Evolutionary conservation across 2,797 vertebrate genomes (phyloP).

Genomic region (Strix occidentalis): DNA sequence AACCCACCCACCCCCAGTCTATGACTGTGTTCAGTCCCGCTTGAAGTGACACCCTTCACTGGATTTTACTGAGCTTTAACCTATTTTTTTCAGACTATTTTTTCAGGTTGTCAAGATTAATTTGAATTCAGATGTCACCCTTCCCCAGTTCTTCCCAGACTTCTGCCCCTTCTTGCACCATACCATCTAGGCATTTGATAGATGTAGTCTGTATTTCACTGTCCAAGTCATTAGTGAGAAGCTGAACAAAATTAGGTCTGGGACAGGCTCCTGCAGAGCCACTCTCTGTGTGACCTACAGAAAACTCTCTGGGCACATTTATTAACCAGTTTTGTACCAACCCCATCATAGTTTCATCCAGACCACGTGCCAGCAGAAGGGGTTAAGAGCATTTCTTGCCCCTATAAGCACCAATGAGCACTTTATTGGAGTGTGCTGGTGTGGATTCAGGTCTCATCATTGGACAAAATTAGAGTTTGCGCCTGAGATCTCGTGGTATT

Average conservation of each 20-base stretch:
- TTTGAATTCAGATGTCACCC: not conserved
- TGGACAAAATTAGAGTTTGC: not conserved
- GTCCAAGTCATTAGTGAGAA: not conserved
- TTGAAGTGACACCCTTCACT: not conserved
- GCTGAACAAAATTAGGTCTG: not conserved
- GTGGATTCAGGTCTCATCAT: not conserved
- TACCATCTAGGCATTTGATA: not conserved
- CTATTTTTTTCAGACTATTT: not conserved
- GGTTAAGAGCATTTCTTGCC: not conserved
- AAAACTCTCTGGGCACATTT: not conserved
- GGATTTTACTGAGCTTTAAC: not conserved
- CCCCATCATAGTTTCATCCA: not conserved
- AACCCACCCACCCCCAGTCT: not conserved
- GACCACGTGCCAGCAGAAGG: not conserved
- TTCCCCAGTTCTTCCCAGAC: not conserved
- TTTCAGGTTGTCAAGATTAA: not conserved
- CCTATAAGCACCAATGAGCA: not conserved
- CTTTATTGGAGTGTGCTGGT: not conserved
- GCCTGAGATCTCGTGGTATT: not conserved
- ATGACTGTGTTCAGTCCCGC: not conserved
- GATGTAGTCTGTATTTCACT: not conserved
- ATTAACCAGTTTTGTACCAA: not conserved
- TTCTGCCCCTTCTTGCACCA: not conserved
- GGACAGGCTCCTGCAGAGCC: not conserved
- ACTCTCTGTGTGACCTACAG: not conserved